Evolutionary conservation across 1,140 invertebrate genomes (phyloP).

Genomic region (Drosophila simulans): DNA sequence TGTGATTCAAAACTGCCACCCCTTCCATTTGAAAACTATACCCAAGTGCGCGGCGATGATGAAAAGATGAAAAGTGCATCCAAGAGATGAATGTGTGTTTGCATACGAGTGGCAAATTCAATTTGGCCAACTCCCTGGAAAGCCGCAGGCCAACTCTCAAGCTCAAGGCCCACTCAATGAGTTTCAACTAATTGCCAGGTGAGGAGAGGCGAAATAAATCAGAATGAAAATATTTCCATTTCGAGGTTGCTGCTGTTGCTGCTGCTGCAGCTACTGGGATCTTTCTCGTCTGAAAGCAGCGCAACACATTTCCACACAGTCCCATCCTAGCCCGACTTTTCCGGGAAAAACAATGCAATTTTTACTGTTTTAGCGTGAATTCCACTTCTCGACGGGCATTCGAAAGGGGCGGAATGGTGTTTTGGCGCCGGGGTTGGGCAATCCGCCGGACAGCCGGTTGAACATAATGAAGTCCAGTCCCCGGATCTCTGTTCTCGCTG

Average conservation of each 20-base stretch:
- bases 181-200: constrained; percentile 64
- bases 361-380: constrained; percentile 68
- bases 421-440: constrained; percentile 12
- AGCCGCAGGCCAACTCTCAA: constrained; percentile 24
- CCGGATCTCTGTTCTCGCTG: constrained; percentile 16
- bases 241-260: constrained; percentile 6
- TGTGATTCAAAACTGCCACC: constrained; percentile 20
- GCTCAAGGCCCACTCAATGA: constrained; percentile 51
- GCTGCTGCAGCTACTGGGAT: constrained; percentile 3
- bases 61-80: constrained; percentile 40
- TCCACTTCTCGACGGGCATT: constrained; percentile 44
- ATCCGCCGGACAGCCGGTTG: constrained; percentile 43
- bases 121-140: constrained; percentile 43
- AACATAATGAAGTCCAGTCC: constrained; percentile 65
- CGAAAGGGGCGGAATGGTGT: background rate
- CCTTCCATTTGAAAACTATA: constrained; percentile 9
- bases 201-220: constrained; percentile 58
- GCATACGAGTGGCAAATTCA: constrained; percentile 47
- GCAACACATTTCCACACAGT: constrained; percentile 10
- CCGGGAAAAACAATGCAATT: constrained; percentile 59
- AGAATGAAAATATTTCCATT: constrained; percentile 56
- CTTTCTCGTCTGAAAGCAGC: constrained; percentile 10
- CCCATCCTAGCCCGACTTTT: constrained; percentile 1
- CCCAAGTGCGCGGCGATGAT: constrained; percentile 18
- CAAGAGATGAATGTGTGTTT: constrained; percentile 12